These are phyloP conservation scores for Nesidiocoris tenuis DNA, from an alignment of 2,888 invertebrate genomes.

Conservation along the genomic window DNA sequence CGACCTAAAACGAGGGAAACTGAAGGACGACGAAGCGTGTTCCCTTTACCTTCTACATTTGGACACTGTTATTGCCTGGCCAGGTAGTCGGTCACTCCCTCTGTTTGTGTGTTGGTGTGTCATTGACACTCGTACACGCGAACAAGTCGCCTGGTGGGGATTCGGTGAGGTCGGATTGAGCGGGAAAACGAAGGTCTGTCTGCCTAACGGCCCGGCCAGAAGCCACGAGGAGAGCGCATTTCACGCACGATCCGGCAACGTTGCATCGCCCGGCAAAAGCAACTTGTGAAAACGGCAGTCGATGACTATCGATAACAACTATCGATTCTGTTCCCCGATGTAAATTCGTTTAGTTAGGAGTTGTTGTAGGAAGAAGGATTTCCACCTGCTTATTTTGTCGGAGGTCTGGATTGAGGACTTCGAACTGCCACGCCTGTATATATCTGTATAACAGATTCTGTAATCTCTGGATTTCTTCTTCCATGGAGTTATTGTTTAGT, in stretches of 20 bases:
- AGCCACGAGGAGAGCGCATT: neutral
- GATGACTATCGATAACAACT: neutral
- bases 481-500: too few species aligned
- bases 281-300: neutral
- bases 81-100: neutral
- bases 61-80: neutral
- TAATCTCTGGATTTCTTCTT: neutral
- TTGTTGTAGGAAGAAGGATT: too few species aligned
- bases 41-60: neutral
- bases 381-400: too few species aligned
- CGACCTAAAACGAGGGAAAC: neutral
- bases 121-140: neutral
- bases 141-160: neutral
- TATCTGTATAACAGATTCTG: neutral
- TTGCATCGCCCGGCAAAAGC: neutral
- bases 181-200: slow-evolving; percentile 1
- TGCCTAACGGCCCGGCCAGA: neutral
- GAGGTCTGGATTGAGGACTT: too few species aligned
- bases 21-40: neutral
- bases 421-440: too few species aligned
- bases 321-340: neutral
- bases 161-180: neutral
- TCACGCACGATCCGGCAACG: slow-evolving; percentile 7
- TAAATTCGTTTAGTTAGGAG: too few species aligned
- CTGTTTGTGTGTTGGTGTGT: neutral